Percentiles rank a stretch among this genome's conserved stretches.
phyloP scores from a whole-genome alignment of 2,888 invertebrate species.

The Agrotis puta region DNA sequence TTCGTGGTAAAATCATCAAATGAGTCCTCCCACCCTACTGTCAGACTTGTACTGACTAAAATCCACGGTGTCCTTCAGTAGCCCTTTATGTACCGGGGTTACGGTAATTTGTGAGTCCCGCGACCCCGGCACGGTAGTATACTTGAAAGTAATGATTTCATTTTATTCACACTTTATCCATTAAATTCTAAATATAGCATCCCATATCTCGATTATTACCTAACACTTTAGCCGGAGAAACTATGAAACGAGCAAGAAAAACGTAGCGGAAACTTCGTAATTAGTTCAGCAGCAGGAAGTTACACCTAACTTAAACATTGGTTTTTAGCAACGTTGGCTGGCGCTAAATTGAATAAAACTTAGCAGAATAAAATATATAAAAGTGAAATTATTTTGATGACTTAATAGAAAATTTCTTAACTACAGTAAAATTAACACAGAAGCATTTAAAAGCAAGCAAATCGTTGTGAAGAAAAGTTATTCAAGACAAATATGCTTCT shows the following conservation, averaged over 20 bases:
- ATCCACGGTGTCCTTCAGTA: too few relatives aligned
- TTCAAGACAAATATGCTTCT: too few relatives aligned
- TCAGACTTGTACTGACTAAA: too few relatives aligned
- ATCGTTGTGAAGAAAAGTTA: too few relatives aligned
- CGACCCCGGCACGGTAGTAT: too few relatives aligned
- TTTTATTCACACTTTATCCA: neutral
- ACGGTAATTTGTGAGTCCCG: too few relatives aligned
- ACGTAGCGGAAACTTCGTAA: constrained; percentile 47
- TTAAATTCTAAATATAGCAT: constrained; percentile 11
- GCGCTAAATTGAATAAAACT: constrained; percentile 50
- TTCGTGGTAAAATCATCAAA: too few relatives aligned
- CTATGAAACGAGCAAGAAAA: constrained; percentile 50
- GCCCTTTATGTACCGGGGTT: too few relatives aligned
- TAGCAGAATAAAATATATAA: constrained; percentile 17
- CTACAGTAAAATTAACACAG: too few relatives aligned
- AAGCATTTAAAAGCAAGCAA: too few relatives aligned
- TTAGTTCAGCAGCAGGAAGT: constrained; percentile 55
- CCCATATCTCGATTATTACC: constrained; percentile 30
- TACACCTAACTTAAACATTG: constrained; percentile 45
- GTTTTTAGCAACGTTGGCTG: constrained; percentile 36
- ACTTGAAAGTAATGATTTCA: too few relatives aligned
- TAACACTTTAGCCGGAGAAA: constrained; percentile 36
- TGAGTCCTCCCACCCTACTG: too few relatives aligned
- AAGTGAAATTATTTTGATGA: constrained; percentile 1
- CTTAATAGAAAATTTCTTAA: neutral